Percentiles rank a stretch among this genome's conserved stretches.
Conservation (phyloP, 2,888 invertebrate species). For the Xestia sexstrigata region DNA sequence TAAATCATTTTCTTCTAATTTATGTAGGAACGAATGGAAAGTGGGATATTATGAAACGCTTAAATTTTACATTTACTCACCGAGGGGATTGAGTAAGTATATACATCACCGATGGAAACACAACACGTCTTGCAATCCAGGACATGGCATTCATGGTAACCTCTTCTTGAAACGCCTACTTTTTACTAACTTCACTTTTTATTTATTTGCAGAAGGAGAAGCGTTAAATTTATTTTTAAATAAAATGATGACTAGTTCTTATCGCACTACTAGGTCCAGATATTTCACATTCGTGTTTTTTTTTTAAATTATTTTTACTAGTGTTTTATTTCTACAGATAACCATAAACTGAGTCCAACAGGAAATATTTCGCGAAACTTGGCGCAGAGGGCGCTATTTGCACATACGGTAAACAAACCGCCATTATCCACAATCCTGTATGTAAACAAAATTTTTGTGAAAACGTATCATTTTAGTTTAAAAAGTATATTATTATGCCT, state of each 20-base stretch:
- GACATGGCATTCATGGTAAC: not conserved
- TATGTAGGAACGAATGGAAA: not conserved
- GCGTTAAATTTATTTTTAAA: not conserved
- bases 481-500: not conserved
- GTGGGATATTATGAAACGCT: not conserved
- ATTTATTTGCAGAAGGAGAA: not conserved
- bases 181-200: not conserved
- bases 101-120: not conserved
- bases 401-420: not conserved
- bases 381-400: not conserved
- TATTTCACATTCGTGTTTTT: not conserved
- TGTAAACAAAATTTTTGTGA: not conserved
- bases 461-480: not conserved
- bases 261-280: not conserved
- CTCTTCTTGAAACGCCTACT: not conserved
- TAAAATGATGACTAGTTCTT: not conserved
- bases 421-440: not conserved
- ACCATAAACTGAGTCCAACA: not conserved
- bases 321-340: not conserved
- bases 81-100: not conserved
- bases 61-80: not conserved
- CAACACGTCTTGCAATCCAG: not conserved
- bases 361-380: not conserved
- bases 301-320: not conserved
- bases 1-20: not conserved